Evolutionary conservation across 2,888 invertebrate species (phyloP), one percentile per base, ranked within the genome.

Genomic region (Schizaphis graminum): DNA sequence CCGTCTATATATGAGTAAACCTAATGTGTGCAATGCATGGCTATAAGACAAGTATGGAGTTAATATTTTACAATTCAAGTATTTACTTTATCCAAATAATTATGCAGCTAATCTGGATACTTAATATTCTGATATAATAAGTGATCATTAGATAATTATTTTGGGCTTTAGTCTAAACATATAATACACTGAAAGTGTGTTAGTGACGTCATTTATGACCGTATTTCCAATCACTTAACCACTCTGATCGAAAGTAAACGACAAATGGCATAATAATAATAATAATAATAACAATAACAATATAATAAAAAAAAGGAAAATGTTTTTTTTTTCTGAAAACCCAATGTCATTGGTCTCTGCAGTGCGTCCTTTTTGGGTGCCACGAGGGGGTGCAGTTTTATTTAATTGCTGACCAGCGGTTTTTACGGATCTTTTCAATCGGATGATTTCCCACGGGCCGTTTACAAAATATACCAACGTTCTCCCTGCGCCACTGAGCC

Each of bases 371-470:
- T 44, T 47, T 10, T 24, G 91, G 26, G 26, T 24, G 47, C 56
- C 56, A 24, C 57, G n/a, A 77, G 41, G 7, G 84, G 67, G 85
- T 21, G 67, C 44, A n/a, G 89, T 84, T 84, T 85, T 90, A 93
- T 93, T 89, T 90, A 93, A 93, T 89, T 90, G 93, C 93, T 93
- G 93, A 93, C 93, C 89, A 44, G 56, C 24, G 90, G 89, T 93
- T 89, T 93, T 93, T 56, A 61, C 89, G 44, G 89, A 93, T 90
- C 47, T 93, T 93, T 93, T 90, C 89, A 93, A 93, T 93, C 89
- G 90, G 90, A 84, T 93, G 93, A 93, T 93, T 93, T 93, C 93
- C 93, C 93, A 89, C 84, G 93, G 93, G 93, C 57, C 93, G 41
- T 89, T 90, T 84, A 89, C 57, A 84, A 89, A 77, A 89, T 89